Evolutionary conservation across 2,113 vertebrate genomes (phyloP).

Genomic region (Nibea albiflora): DNA sequence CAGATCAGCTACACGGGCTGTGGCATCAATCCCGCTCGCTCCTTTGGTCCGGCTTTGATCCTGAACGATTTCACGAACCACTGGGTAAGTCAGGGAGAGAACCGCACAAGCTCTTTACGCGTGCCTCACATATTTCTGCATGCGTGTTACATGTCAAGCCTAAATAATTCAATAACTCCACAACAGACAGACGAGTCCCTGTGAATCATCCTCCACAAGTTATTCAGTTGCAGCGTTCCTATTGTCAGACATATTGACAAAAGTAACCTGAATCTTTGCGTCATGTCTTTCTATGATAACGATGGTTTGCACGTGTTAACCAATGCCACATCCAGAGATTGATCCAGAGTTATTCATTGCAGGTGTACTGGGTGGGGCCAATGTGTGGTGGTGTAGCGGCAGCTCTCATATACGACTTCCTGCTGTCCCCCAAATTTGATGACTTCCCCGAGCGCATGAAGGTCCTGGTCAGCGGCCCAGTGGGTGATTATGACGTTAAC

Average conservation of each 20-base stretch:
- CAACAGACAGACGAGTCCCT: not conserved
- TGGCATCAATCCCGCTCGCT: slow-evolving; percentile 97
- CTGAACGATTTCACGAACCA: slow-evolving; percentile 89
- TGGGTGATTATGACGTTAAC: slow-evolving; percentile 87
- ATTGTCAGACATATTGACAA: slow-evolving; percentile 37
- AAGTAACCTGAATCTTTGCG: not conserved
- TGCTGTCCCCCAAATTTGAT: slow-evolving; percentile 89
- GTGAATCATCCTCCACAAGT: slow-evolving; percentile 41
- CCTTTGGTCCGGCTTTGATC: slow-evolving; percentile 93
- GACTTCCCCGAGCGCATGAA: slow-evolving; percentile 92
- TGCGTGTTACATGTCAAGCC: slow-evolving; percentile 28
- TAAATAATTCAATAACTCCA: slow-evolving; percentile 47
- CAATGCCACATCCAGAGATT: slow-evolving; percentile 10
- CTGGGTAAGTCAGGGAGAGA: slow-evolving; percentile 87
- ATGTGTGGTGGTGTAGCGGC: slow-evolving; percentile 84
- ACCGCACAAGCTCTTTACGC: not conserved
- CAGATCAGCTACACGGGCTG: slow-evolving; percentile 98
- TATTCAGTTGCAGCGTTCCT: slow-evolving; percentile 75
- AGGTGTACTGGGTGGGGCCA: slow-evolving; percentile 89
- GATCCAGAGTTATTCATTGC: slow-evolving; percentile 23
- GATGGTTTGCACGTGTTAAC: not conserved
- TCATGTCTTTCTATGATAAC: not conserved
- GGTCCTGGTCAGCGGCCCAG: slow-evolving; percentile 92
- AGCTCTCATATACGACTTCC: slow-evolving; percentile 92
- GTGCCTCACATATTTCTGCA: slow-evolving; percentile 40